A percentile compares a stretch with the other conserved stretches of the same genome.
Conservation (phyloP, 2,113 vertebrate species). For the Rhinichthys klamathensis region DNA sequence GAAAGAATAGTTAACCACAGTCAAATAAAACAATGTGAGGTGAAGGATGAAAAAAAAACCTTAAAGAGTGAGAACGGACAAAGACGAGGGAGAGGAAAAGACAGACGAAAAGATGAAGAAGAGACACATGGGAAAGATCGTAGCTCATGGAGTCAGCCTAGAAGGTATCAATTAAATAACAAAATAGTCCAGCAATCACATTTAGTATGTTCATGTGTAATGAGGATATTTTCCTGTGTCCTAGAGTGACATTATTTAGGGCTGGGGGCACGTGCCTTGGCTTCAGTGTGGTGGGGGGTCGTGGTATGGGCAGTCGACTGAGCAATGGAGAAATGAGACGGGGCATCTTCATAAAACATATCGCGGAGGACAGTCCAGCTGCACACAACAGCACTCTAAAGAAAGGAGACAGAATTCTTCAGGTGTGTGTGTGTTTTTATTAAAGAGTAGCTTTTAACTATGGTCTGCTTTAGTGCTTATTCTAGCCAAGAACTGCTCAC, state of each 20-base stretch:
- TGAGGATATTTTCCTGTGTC: constrained; percentile 37
- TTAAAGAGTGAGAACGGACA: constrained; percentile 30
- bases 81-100: constrained; percentile 52
- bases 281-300: constrained; percentile 95
- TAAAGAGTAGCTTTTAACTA: not conserved
- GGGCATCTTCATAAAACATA: constrained; percentile 96
- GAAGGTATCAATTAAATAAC: constrained; percentile 61
- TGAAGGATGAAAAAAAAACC: not conserved
- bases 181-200: not conserved
- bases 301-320: constrained; percentile 93
- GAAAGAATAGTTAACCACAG: not conserved
- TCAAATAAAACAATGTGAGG: not conserved
- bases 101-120: constrained; percentile 47
- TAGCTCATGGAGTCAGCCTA: constrained; percentile 64
- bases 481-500: not conserved
- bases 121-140: constrained; percentile 51
- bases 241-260: constrained; percentile 87
- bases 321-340: constrained; percentile 95
- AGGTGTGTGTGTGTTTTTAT: constrained; percentile 76
- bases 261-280: constrained; percentile 89
- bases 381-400: constrained; percentile 87
- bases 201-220: not conserved
- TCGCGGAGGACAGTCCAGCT: constrained; percentile 91
- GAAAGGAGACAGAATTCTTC: constrained; percentile 91
- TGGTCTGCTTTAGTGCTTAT: constrained; percentile 9